Evolutionary conservation across 2,888 invertebrate species (phyloP).

Genomic region (Eupithecia dodoneata): DNA sequence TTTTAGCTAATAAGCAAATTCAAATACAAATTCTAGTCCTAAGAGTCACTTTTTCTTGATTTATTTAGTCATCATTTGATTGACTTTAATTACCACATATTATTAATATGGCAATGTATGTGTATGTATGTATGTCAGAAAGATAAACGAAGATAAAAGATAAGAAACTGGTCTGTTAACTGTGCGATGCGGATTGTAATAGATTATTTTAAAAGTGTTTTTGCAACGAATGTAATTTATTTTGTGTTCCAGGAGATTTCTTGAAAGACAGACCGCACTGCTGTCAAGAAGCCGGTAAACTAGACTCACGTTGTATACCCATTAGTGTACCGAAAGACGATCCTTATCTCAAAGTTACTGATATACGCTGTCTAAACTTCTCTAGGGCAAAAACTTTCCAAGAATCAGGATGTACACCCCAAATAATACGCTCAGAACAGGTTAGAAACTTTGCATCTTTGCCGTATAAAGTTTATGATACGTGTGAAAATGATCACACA

Average conservation of each 20-base stretch:
- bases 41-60: not conserved
- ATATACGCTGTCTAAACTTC: slow-evolving; percentile 71
- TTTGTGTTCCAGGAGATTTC: slow-evolving; percentile 61
- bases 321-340: slow-evolving; percentile 67
- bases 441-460: slow-evolving; percentile 50
- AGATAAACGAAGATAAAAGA: too few relatives aligned
- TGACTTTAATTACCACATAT: not conserved
- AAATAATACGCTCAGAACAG: slow-evolving; percentile 64
- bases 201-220: not conserved
- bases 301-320: slow-evolving; percentile 63
- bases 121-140: not conserved
- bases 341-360: slow-evolving; percentile 70
- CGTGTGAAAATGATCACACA: slow-evolving; percentile 50
- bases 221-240: slow-evolving; percentile 22
- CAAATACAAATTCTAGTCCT: not conserved
- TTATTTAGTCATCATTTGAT: not conserved
- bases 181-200: not conserved
- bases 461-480: slow-evolving; percentile 45
- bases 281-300: slow-evolving; percentile 54
- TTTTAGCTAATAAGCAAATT: not conserved
- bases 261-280: slow-evolving; percentile 59
- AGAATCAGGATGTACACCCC: slow-evolving; percentile 64
- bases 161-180: too few relatives aligned
- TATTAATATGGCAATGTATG: not conserved
- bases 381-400: slow-evolving; percentile 73